Evolutionary conservation across 1,140 invertebrate species (phyloP).

Genomic region (Microplitis mediator): DNA sequence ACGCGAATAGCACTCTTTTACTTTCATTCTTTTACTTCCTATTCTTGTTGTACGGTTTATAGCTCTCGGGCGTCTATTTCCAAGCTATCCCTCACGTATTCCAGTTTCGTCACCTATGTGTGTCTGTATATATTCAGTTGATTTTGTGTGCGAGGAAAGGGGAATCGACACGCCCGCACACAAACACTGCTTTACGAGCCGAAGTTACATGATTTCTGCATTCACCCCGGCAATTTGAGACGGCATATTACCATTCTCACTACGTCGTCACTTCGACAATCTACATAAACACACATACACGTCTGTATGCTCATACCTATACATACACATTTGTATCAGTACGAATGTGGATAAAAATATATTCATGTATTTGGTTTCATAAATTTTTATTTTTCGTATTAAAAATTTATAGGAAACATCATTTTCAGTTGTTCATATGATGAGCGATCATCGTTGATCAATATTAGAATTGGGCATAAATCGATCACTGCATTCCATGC

Average conservation of each 20-base stretch:
- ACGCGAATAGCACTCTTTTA: slow-evolving; percentile 16
- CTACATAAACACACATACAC: background rate
- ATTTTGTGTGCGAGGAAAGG: no score
- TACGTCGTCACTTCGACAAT: slow-evolving; percentile 1
- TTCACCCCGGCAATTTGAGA: slow-evolving; percentile 38
- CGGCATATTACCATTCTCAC: slow-evolving; percentile 1
- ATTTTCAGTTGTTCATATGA: no score
- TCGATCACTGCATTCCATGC: no score
- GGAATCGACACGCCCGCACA: slow-evolving; percentile 9
- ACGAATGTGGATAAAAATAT: background rate
- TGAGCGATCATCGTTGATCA: no score
- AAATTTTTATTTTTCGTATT: no score
- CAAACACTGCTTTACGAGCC: slow-evolving; percentile 26
- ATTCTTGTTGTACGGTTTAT: slow-evolving; percentile 37
- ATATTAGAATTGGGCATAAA: no score
- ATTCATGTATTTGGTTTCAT: no score
- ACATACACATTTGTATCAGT: no score
- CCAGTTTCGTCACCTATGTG: background rate
- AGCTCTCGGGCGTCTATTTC: slow-evolving; percentile 32
- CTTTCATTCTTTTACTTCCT: slow-evolving; percentile 5
- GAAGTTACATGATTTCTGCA: slow-evolving; percentile 47
- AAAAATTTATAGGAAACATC: no score
- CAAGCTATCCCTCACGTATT: slow-evolving; percentile 15
- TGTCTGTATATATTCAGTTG: no score
- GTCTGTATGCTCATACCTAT: no score